These are phyloP conservation scores for Acrocephalus kingi DNA, from an alignment of 2,113 vertebrate species.

Conservation along the genomic window DNA sequence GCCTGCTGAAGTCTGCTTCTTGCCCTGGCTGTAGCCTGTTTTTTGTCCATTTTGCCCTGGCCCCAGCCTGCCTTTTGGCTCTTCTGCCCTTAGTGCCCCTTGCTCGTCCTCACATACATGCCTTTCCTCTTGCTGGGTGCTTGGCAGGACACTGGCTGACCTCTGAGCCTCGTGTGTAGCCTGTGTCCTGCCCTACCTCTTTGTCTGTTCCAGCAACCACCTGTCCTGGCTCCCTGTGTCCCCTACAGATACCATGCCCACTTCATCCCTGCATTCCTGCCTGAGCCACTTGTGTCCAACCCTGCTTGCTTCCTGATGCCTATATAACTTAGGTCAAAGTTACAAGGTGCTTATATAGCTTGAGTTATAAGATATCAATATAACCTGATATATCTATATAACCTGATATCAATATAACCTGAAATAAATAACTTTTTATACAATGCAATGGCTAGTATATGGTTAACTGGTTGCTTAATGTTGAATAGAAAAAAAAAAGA, in stretches of 20 bases:
- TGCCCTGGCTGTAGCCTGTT: neutral
- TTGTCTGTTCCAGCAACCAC: neutral
- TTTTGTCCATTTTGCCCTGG: neutral
- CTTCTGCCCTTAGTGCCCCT: neutral
- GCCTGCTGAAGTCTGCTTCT: neutral
- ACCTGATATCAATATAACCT: neutral
- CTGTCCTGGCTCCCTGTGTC: neutral
- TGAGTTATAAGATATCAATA: neutral
- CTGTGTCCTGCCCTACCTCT: neutral
- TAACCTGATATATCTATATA: neutral
- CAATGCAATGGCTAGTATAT: neutral
- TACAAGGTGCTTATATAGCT: neutral
- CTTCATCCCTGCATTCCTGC: neutral
- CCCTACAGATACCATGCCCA: no score
- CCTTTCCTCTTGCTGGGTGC: rapidly evolving
- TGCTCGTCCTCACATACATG: rapidly evolving
- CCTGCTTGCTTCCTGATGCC: neutral
- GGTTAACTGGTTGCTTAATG: neutral
- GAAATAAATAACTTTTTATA: neutral
- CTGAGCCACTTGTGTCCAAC: no score
- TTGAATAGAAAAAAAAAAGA: neutral
- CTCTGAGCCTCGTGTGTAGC: neutral
- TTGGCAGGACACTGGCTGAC: neutral
- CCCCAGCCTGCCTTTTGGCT: neutral
- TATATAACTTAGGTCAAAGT: neutral